Percentiles rank a stretch among this genome's conserved stretches.
phyloP scores from a whole-genome alignment of 2,888 invertebrate species.

The Xestia c-nigrum region DNA sequence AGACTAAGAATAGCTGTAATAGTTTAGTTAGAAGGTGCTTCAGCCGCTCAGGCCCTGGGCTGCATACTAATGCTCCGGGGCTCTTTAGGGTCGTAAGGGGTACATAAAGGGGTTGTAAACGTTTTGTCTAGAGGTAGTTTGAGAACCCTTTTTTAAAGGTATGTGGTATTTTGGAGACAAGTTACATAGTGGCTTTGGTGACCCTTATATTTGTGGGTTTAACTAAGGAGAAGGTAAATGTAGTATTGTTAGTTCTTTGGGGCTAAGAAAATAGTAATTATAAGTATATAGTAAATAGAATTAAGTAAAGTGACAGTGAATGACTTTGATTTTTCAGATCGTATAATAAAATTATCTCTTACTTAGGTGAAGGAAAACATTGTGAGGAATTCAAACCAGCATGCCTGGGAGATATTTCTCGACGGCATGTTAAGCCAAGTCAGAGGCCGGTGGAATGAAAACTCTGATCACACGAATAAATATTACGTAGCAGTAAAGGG shows the following conservation, averaged over 20 bases:
- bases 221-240: too few relatives aligned
- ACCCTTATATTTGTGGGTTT: neutral
- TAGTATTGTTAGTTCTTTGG: neutral
- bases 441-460: too few relatives aligned
- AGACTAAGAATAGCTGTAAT: slow-evolving; percentile 65
- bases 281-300: too few relatives aligned
- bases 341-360: too few relatives aligned
- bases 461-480: too few relatives aligned
- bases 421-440: too few relatives aligned
- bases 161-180: slow-evolving; percentile 20
- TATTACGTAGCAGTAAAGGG: neutral
- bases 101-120: slow-evolving; percentile 40
- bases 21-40: slow-evolving; percentile 64
- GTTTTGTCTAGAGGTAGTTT: slow-evolving; percentile 52
- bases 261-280: neutral
- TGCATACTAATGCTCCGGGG: slow-evolving; percentile 59
- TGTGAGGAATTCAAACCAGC: too few relatives aligned
- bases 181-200: neutral
- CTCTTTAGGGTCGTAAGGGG: slow-evolving; percentile 25
- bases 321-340: too few relatives aligned
- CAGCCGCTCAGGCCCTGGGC: slow-evolving; percentile 4
- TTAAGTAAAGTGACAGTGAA: too few relatives aligned
- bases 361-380: too few relatives aligned
- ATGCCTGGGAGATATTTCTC: too few relatives aligned
- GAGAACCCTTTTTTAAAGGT: slow-evolving; percentile 45